phyloP scores from a whole-genome alignment of 2,888 invertebrate species.

The Gymnosoma rotundatum region DNA sequence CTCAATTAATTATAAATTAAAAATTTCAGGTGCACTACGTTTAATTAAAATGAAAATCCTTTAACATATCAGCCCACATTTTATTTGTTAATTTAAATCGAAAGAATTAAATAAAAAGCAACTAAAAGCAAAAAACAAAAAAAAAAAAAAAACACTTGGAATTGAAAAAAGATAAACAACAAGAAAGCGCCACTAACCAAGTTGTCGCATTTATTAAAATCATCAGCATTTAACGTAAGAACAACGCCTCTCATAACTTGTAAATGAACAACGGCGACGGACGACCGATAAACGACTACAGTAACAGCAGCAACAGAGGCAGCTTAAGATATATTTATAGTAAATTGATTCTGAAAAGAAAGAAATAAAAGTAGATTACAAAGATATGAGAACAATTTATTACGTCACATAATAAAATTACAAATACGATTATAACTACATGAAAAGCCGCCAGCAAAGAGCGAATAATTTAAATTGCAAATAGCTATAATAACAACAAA shows the following conservation, averaged over 20 bases:
- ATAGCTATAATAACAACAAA: slow-evolving; percentile 21
- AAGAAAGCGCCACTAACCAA: too few species aligned
- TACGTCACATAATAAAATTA: slow-evolving; percentile 35
- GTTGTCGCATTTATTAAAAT: too few species aligned
- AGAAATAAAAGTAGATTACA: slow-evolving; percentile 20
- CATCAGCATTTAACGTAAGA: too few species aligned
- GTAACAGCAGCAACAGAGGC: too few species aligned
- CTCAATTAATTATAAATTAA: slow-evolving; percentile 37
- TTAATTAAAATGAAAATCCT: slow-evolving; percentile 24
- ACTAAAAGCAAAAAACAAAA: too few species aligned
- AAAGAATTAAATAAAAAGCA: slow-evolving; percentile 9
- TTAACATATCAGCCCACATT: slow-evolving; percentile 36
- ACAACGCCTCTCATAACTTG: too few species aligned
- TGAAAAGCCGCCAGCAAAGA: not conserved
- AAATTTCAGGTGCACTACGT: slow-evolving; percentile 47
- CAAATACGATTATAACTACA: not conserved
- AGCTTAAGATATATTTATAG: too few species aligned
- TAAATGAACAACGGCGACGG: too few species aligned
- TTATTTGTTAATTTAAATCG: slow-evolving; percentile 28
- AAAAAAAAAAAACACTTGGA: slow-evolving; percentile 41
- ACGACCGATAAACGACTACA: too few species aligned
- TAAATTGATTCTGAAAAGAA: too few species aligned
- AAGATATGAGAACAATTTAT: slow-evolving; percentile 24
- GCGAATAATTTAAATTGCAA: slow-evolving; percentile 5
- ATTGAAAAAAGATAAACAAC: too few species aligned